phyloP scores from a whole-genome alignment of 2,797 vertebrate species.

The Todus mexicanus region DNA sequence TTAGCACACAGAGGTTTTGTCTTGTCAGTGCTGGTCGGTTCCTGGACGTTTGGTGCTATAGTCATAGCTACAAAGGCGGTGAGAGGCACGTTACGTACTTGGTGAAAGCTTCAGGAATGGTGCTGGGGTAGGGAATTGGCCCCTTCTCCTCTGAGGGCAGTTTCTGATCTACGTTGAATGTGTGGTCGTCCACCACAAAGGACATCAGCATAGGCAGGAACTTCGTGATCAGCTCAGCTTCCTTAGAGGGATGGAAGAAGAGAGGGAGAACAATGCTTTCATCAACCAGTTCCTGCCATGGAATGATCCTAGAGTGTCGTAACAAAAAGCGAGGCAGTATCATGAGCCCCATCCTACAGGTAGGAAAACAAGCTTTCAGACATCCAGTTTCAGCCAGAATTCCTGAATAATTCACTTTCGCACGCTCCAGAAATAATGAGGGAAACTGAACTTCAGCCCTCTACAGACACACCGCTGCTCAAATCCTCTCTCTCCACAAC shows the following conservation, averaged over 20 bases:
- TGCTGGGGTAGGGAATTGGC: constrained; percentile 80
- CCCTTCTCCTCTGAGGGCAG: constrained; percentile 91
- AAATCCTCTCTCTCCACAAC: neutral
- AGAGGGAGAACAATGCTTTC: neutral
- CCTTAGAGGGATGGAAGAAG: constrained; percentile 72
- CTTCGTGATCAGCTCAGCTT: constrained; percentile 89
- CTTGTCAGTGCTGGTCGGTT: neutral
- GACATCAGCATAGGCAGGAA: constrained; percentile 96
- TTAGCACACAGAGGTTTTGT: neutral
- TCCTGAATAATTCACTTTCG: neutral
- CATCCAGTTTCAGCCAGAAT: neutral
- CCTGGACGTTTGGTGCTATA: neutral
- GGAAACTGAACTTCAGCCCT: neutral
- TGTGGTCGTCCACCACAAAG: constrained; percentile 94
- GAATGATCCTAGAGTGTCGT: neutral
- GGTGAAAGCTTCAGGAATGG: constrained; percentile 87
- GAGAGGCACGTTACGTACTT: constrained; percentile 73
- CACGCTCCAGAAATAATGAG: neutral
- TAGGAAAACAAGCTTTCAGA: neutral
- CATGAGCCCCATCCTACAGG: neutral
- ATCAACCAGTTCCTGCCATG: neutral
- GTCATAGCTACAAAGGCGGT: rapidly evolving
- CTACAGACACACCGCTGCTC: neutral
- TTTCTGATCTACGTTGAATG: constrained; percentile 91
- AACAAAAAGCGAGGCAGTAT: neutral